These are phyloP conservation scores for Calliopum simillimum DNA, from an alignment of 2,888 invertebrate species.

Conservation along the genomic window DNA sequence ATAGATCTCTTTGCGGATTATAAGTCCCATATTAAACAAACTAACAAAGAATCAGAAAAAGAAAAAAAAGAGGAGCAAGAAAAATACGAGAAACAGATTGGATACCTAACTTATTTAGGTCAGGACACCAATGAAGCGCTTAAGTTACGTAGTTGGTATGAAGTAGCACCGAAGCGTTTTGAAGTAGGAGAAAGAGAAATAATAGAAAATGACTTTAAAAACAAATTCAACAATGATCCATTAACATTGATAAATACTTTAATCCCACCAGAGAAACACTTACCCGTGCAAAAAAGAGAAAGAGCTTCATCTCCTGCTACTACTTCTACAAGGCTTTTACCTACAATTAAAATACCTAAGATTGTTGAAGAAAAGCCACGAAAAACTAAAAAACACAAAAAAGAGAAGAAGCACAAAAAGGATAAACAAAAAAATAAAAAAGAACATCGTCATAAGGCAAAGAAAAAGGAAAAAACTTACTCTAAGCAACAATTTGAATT, in stretches of 20 bases:
- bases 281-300: neutral
- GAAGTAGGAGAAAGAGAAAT: constrained; percentile 35
- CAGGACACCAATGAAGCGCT: constrained; percentile 90
- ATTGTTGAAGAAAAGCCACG: constrained; percentile 22
- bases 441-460: constrained; percentile 43
- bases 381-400: constrained; percentile 45
- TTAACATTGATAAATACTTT: constrained; percentile 74
- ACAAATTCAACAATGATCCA: constrained; percentile 80
- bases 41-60: constrained; percentile 88
- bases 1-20: constrained; percentile 90
- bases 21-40: constrained; percentile 78
- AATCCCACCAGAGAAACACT: constrained; percentile 49
- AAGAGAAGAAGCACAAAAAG: constrained; percentile 49
- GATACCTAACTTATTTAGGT: constrained; percentile 94
- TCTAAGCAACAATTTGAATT: constrained; percentile 30
- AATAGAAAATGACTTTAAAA: constrained; percentile 74
- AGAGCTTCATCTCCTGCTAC: neutral
- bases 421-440: constrained; percentile 45
- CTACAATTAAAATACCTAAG: neutral
- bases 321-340: neutral
- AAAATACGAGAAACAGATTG: constrained; percentile 97
- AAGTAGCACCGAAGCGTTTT: constrained; percentile 74
- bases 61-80: constrained; percentile 93
- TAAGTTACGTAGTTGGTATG: constrained; percentile 92
- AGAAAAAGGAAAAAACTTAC: constrained; percentile 25